Percentiles rank a stretch among this genome's conserved stretches.
Conservation (phyloP, 2,888 invertebrate species). For the Saturnia japonica region DNA sequence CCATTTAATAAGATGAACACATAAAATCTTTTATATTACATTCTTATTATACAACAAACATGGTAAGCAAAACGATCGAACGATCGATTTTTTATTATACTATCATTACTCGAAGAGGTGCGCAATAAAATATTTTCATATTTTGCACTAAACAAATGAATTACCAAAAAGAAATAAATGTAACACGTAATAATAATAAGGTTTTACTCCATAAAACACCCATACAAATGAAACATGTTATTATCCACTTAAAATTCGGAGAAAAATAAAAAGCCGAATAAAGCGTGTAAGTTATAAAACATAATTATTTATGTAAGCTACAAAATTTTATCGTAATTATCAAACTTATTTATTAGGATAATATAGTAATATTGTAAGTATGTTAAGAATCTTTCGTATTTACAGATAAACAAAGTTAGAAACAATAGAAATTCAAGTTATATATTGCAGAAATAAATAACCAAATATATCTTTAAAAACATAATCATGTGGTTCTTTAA, state of each 20-base stretch:
- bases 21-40: constrained; percentile 36
- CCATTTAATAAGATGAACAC: constrained; percentile 40
- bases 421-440: no score
- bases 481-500: background rate
- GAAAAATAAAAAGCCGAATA: background rate
- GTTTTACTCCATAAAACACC: background rate
- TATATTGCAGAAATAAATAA: no score
- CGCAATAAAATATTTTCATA: constrained; percentile 11
- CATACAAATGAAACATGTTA: background rate
- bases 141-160: background rate
- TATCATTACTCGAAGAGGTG: constrained; percentile 14
- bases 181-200: background rate
- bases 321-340: background rate
- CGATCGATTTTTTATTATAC: constrained; percentile 23
- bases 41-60: constrained; percentile 34
- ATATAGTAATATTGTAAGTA: background rate
- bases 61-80: constrained; percentile 22
- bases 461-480: background rate
- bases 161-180: background rate
- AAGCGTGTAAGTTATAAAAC: background rate
- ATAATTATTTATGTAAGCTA: background rate
- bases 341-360: background rate
- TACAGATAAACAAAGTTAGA: background rate
- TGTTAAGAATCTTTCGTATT: background rate
- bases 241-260: background rate